phyloP scores from a whole-genome alignment of 2,888 invertebrate genomes.

The Steromphala cineraria region DNA sequence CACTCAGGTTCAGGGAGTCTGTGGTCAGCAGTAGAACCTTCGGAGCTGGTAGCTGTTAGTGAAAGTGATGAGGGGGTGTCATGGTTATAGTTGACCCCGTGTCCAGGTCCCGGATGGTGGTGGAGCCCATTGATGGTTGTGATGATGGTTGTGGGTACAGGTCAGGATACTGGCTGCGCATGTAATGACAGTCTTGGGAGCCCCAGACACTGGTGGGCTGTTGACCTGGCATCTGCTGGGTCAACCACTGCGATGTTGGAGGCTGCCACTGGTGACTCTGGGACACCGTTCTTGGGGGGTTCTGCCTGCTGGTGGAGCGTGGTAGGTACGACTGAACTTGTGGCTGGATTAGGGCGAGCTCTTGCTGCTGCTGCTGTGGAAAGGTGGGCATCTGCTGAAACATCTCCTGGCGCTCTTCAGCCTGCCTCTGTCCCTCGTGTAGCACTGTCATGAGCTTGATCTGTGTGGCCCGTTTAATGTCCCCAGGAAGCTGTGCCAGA shows the following conservation, averaged over 20 bases:
- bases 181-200: conserved; percentile 34
- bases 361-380: conserved; percentile 20
- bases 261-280: conserved; percentile 52
- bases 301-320: not conserved
- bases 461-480: too few species aligned
- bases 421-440: conserved; percentile 2
- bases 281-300: conserved; percentile 33
- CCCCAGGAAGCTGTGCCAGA: too few species aligned
- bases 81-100: not conserved
- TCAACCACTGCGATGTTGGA: conserved; percentile 41
- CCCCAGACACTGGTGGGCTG: conserved; percentile 34
- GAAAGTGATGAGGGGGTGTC: conserved; percentile 15
- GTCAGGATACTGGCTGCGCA: conserved; percentile 33
- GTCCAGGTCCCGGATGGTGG: conserved; percentile 19
- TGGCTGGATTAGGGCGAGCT: conserved; percentile 29
- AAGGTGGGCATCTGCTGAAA: conserved; percentile 30
- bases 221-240: conserved; percentile 33
- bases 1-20: too few species aligned
- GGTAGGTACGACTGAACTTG: conserved; percentile 28
- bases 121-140: conserved; percentile 16
- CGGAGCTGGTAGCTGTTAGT: conserved; percentile 25
- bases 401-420: conserved; percentile 49
- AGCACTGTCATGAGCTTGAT: too few species aligned
- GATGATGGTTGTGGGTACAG: conserved; percentile 31
- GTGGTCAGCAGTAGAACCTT: conserved; percentile 37